A percentile compares a stretch with the other conserved stretches of the same genome.
Evolutionary conservation across 2,113 vertebrate species (phyloP).

Genomic region (Ptilonorhynchus violaceus): DNA sequence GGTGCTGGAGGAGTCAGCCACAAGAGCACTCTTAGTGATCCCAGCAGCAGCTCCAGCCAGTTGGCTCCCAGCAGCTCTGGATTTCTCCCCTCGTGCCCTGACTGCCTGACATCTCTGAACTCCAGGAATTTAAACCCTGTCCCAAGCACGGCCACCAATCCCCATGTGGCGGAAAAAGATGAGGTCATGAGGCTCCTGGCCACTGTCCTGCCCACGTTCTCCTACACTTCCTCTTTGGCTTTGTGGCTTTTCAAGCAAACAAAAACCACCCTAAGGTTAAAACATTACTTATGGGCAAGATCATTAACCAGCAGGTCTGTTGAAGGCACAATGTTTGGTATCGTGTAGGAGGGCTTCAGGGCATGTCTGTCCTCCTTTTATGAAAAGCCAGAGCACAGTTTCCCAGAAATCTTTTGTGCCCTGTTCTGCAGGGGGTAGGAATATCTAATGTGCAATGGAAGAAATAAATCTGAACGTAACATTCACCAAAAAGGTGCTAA

Average conservation of each 20-base stretch:
- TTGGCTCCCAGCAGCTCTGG: neutral
- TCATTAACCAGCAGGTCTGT: slow-evolving; percentile 63
- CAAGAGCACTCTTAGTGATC: neutral
- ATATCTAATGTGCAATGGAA: neutral
- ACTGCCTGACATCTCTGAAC: slow-evolving; percentile 40
- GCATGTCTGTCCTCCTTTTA: neutral
- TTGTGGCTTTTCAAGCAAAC: slow-evolving; percentile 74
- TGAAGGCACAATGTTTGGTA: slow-evolving; percentile 1
- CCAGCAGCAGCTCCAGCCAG: neutral
- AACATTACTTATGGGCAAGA: slow-evolving; percentile 65
- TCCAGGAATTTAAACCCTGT: slow-evolving; percentile 75
- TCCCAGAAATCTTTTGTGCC: neutral
- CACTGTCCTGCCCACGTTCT: slow-evolving; percentile 69
- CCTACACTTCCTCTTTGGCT: slow-evolving; percentile 78
- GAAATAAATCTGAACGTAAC: neutral
- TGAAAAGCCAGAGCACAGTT: neutral
- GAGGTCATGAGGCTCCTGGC: slow-evolving; percentile 72
- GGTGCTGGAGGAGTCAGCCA: neutral
- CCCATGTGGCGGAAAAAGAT: slow-evolving; percentile 49
- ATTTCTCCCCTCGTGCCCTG: neutral
- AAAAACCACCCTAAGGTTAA: slow-evolving; percentile 57
- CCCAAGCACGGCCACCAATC: slow-evolving; percentile 58
- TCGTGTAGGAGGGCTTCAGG: slow-evolving; percentile 2
- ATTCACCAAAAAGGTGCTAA: neutral
- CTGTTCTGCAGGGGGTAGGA: neutral